Evolutionary conservation across 2,113 vertebrate genomes (phyloP), one percentile per base, ranked within the genome.

Genomic region (Ia io): DNA sequence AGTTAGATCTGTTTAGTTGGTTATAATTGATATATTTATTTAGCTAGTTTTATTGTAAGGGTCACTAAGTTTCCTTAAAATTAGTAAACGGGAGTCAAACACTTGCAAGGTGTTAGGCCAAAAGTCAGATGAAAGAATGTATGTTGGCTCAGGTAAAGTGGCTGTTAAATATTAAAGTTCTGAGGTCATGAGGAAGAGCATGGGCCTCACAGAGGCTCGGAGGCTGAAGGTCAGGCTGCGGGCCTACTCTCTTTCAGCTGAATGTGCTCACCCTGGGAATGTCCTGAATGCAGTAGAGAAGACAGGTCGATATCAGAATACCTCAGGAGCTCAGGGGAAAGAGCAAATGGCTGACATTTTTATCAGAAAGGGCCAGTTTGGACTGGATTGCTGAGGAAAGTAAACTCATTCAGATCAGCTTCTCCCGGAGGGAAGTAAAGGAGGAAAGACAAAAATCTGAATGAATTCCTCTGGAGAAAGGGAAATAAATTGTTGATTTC

Each of bases 141-240:
- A 1, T 1, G 0, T 40, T 37, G 74, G 59, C n/a, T 25, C 25
- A 11, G 47, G 53, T 8, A 5, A 59, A 35, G 22, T 23, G 28
- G 67, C 69, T 86, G 88, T 53, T 87, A 87, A 92, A 93, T 87
- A 88, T 84, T 65, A 67, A 92, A 78, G 67, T 61, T 30, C 3
- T 13, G 37, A 84, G 67, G 79, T 94, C 40, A 49, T 2, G 3
- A 37, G 67, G 42, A 37, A 59, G 87, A 56, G 42, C 28, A 47
- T 37, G 79, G 78, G 49, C 69, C 78, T 73, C 67, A 3, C 1
- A 6, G 71, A 20, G n/a, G 28, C 11, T 51, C 30, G 2, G 53
- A 79, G 73, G 90, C 44, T 69, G 42, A 90, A 93, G 84, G 76
- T 73, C 87, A 84, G 76, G 51, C 32, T 0, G 20, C 78, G 32